These are phyloP conservation scores for Apus apus DNA, from an alignment of 2,113 vertebrate genomes.

Conservation along the genomic window DNA sequence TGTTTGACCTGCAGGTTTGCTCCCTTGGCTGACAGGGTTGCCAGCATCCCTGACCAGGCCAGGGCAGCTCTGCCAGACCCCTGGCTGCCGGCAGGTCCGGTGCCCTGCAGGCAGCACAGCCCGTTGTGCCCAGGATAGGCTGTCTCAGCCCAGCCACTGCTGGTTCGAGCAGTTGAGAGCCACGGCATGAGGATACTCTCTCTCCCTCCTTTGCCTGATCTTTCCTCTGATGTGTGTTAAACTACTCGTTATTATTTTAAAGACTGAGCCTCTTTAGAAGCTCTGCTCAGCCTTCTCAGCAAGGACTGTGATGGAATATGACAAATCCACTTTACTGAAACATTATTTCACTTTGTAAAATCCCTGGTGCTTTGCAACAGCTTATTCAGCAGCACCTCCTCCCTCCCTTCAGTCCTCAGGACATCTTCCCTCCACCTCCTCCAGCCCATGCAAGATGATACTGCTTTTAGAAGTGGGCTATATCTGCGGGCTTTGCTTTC, in stretches of 20 bases:
- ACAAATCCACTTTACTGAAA: conserved; percentile 14
- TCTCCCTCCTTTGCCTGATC: background rate
- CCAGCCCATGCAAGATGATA: background rate
- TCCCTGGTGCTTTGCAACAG: background rate
- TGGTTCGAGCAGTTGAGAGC: background rate
- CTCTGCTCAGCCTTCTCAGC: background rate
- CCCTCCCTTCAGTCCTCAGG: background rate
- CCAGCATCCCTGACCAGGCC: background rate
- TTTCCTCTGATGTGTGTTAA: background rate
- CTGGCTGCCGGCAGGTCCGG: background rate
- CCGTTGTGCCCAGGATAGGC: fast-evolving
- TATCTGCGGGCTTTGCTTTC: background rate
- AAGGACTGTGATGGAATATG: background rate
- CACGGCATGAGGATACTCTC: background rate
- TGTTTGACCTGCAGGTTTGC: background rate
- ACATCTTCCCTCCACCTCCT: background rate
- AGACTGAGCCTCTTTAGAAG: background rate
- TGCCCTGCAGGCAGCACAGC: fast-evolving
- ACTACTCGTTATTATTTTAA: background rate
- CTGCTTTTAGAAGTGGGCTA: background rate
- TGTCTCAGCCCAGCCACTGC: fast-evolving
- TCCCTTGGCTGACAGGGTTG: background rate
- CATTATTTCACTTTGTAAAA: conserved; percentile 3
- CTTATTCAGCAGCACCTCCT: background rate
- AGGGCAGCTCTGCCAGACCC: background rate